Evolutionary conservation across 2,797 vertebrate genomes (phyloP).

Genomic region (Florisuga fusca): DNA sequence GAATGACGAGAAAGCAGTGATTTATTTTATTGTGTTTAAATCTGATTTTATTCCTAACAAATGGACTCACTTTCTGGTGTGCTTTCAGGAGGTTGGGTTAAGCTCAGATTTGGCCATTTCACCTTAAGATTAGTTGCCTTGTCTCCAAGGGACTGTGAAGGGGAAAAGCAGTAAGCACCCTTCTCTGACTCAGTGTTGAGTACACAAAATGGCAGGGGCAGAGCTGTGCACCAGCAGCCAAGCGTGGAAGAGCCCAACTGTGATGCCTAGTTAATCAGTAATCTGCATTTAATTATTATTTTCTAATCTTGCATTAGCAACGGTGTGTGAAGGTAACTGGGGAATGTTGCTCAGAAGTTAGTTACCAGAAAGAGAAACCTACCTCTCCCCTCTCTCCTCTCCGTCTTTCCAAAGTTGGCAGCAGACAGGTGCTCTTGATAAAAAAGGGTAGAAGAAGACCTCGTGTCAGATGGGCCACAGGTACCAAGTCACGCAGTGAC

Average conservation of each 20-base stretch:
- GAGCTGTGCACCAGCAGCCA: background rate
- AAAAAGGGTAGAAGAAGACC: background rate
- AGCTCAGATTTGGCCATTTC: background rate
- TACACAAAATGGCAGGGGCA: background rate
- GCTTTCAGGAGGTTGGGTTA: background rate
- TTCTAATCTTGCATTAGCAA: background rate
- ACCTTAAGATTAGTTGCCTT: background rate
- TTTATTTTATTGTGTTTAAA: background rate
- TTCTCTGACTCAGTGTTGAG: background rate
- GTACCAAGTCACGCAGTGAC: background rate
- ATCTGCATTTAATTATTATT: background rate
- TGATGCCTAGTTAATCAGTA: conserved; percentile 41
- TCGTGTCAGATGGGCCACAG: background rate
- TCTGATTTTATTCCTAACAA: background rate
- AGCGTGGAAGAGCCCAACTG: background rate
- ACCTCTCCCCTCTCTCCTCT: background rate
- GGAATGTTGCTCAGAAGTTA: background rate
- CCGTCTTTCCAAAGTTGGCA: background rate
- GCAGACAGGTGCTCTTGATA: background rate
- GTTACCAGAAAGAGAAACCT: background rate
- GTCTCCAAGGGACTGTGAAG: background rate
- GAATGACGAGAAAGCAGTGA: background rate
- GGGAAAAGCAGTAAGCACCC: background rate
- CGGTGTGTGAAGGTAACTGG: background rate
- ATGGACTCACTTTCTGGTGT: background rate